A percentile compares a stretch with the other conserved stretches of the same genome.
Evolutionary conservation across 2,888 invertebrate genomes (phyloP).

Genomic region (Leptinotarsa haldemani): DNA sequence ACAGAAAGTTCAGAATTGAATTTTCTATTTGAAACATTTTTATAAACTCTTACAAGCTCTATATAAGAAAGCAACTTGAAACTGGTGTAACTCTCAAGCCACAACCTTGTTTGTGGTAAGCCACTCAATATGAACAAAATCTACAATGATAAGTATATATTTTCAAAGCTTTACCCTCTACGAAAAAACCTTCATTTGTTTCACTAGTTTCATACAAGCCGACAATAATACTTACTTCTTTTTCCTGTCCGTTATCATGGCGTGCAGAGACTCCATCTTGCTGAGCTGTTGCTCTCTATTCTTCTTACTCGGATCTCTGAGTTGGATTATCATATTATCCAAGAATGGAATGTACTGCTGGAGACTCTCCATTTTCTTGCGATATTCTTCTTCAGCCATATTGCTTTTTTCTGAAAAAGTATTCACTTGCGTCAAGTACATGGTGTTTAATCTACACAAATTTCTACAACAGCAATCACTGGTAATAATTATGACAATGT

Average conservation of each 20-base stretch:
- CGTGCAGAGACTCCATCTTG: slow-evolving; percentile 74
- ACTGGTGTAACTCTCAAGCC: too few species aligned
- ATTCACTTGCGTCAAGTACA: not conserved
- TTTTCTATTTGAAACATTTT: too few species aligned
- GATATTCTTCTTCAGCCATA: slow-evolving; percentile 68
- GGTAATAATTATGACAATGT: too few species aligned
- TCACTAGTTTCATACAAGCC: not conserved
- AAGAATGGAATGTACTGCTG: slow-evolving; percentile 80
- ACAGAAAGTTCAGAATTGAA: too few species aligned
- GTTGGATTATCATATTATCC: slow-evolving; percentile 75
- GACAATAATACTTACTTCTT: slow-evolving; percentile 70
- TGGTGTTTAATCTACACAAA: not conserved
- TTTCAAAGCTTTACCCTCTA: not conserved
- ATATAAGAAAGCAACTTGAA: too few species aligned
- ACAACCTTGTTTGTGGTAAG: too few species aligned
- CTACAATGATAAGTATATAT: too few species aligned
- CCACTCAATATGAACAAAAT: too few species aligned
- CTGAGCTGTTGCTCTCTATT: slow-evolving; percentile 72
- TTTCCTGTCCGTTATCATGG: slow-evolving; percentile 72
- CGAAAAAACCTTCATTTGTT: not conserved
- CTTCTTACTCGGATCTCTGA: slow-evolving; percentile 68
- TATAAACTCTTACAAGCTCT: too few species aligned
- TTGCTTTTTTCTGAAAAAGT: slow-evolving; percentile 27
- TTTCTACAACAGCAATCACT: too few species aligned
- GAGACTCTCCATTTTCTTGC: slow-evolving; percentile 74